Percentiles rank a stretch among this genome's conserved stretches.
These are phyloP conservation scores for Alentia gelatinosa DNA, from an alignment of 2,888 invertebrate genomes.

Conservation along the genomic window DNA sequence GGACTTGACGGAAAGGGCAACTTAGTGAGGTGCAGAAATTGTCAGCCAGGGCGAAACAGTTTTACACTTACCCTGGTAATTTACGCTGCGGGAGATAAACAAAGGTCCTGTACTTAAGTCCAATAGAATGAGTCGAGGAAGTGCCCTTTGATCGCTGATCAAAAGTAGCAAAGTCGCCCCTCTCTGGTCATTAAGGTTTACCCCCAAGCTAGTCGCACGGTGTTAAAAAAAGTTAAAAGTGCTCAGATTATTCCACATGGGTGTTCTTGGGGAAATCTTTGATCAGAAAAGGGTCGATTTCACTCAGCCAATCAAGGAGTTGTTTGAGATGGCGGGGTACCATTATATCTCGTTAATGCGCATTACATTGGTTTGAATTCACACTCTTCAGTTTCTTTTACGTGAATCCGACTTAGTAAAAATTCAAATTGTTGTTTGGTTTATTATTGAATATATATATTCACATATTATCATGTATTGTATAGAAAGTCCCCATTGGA, in stretches of 20 bases:
- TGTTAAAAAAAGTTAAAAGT: background rate
- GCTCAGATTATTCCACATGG: background rate
- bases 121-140: background rate
- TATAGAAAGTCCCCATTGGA: too few species aligned
- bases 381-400: too few species aligned
- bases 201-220: background rate
- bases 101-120: background rate
- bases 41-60: background rate
- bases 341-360: background rate
- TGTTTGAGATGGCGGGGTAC: background rate
- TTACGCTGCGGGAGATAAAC: background rate
- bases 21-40: background rate
- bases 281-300: background rate
- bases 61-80: constrained; percentile 27
- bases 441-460: too few species aligned
- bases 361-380: background rate
- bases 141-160: background rate
- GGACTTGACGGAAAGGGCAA: background rate
- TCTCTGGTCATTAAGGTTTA: background rate
- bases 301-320: background rate
- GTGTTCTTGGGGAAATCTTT: background rate
- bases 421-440: too few species aligned
- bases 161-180: background rate
- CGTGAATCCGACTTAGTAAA: too few species aligned
- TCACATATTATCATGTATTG: too few species aligned